phyloP scores from a whole-genome alignment of 2,113 vertebrate genomes.

The Suricata suricatta region DNA sequence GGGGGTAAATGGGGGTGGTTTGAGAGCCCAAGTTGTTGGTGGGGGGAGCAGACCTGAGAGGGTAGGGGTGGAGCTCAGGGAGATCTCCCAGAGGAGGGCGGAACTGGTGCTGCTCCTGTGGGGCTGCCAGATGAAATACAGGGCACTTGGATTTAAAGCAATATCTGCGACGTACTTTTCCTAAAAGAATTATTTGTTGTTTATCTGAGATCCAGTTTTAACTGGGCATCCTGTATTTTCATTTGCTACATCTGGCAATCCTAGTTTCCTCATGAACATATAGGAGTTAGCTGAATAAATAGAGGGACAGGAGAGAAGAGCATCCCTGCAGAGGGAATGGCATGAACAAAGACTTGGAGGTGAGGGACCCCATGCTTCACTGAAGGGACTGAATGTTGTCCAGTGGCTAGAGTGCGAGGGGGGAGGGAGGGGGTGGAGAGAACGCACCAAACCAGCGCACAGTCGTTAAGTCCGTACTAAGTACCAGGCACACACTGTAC shows the following conservation, averaged over 20 bases:
- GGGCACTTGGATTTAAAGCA: not conserved
- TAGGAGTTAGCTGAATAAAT: not conserved
- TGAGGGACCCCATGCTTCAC: not conserved
- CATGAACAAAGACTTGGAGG: not conserved
- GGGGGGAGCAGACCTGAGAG: not conserved
- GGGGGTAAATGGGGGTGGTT: not conserved
- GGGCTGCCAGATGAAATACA: not conserved
- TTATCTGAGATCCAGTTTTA: slow-evolving; percentile 46
- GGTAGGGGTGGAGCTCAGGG: not conserved
- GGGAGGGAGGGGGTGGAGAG: not conserved
- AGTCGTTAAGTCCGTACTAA: not conserved
- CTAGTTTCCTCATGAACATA: slow-evolving; percentile 26
- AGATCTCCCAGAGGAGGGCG: not conserved
- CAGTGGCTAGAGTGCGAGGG: not conserved
- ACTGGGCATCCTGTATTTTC: not conserved
- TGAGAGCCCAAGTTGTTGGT: not conserved
- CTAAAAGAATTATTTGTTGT: not conserved
- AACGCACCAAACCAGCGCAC: accelerated
- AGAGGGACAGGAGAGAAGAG: not conserved
- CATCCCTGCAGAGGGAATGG: not conserved
- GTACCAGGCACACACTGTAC: not conserved
- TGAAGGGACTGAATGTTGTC: not conserved
- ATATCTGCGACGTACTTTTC: not conserved
- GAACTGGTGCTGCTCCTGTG: not conserved
- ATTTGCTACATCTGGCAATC: slow-evolving; percentile 8